A percentile compares a stretch with the other conserved stretches of the same genome.
Evolutionary conservation across 2,113 vertebrate genomes (phyloP).

Genomic region (Rhineura floridana): DNA sequence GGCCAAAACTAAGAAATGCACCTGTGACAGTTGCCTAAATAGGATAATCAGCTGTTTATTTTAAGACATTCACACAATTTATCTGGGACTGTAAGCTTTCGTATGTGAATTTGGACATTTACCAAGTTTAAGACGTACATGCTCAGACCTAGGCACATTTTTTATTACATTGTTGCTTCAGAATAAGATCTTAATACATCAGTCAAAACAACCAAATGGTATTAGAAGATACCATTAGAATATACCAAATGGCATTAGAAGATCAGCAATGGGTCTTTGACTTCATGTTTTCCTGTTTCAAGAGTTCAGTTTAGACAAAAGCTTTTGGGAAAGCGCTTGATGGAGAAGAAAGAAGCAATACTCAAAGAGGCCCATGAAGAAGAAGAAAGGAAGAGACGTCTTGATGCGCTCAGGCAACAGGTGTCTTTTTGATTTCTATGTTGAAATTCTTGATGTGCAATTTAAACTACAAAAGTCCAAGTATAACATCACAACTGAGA

Average conservation of each 20-base stretch:
- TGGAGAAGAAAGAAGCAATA: conserved; percentile 72
- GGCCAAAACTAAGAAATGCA: no score
- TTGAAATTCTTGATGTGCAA: background rate
- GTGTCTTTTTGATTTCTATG: conserved; percentile 63
- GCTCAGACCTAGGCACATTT: background rate
- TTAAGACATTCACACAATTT: background rate
- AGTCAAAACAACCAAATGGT: background rate
- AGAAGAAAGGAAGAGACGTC: conserved; percentile 71
- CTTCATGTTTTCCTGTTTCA: conserved; percentile 8
- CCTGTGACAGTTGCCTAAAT: background rate
- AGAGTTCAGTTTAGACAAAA: conserved; percentile 85
- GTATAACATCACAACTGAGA: accelerated
- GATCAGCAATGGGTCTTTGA: background rate
- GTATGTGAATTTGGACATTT: background rate
- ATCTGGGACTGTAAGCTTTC: background rate
- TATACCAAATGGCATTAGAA: background rate
- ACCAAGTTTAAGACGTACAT: background rate
- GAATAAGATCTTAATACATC: background rate
- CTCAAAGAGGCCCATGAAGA: conserved; percentile 72
- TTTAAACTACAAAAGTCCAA: background rate
- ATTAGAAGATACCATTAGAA: accelerated
- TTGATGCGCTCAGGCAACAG: conserved; percentile 85
- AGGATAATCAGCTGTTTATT: background rate
- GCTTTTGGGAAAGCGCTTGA: conserved; percentile 69
- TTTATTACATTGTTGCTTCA: background rate